phyloP scores from a whole-genome alignment of 2,113 vertebrate species.

The Aphyosemion australe region DNA sequence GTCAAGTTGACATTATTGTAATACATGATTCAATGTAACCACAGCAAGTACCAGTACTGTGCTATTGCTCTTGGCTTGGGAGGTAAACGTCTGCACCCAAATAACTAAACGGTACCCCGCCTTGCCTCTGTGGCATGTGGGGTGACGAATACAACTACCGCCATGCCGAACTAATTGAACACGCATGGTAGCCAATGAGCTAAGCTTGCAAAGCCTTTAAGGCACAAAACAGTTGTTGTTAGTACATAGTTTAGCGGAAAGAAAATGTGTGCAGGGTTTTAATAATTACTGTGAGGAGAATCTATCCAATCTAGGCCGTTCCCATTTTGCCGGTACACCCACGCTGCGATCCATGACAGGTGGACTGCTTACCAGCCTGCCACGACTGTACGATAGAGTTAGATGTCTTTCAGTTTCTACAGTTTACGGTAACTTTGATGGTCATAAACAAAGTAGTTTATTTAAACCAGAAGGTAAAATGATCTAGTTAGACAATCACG shows the following conservation, averaged over 20 bases:
- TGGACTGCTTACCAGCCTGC: neutral
- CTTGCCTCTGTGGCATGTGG: slow-evolving; percentile 48
- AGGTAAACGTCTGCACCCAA: neutral
- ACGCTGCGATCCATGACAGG: neutral
- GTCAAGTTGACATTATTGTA: neutral
- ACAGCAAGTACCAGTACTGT: fast-evolving
- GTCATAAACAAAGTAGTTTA: no score
- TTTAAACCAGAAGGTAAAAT: neutral
- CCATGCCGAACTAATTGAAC: slow-evolving; percentile 22
- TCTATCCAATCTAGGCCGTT: neutral
- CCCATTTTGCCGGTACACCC: neutral
- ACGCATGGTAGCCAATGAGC: slow-evolving; percentile 36
- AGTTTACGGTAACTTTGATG: neutral
- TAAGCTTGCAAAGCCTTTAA: slow-evolving; percentile 20
- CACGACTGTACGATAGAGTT: neutral
- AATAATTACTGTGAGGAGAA: neutral
- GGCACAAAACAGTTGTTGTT: neutral
- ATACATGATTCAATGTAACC: neutral
- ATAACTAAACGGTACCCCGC: slow-evolving; percentile 4
- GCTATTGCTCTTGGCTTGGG: neutral
- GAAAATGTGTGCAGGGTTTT: neutral
- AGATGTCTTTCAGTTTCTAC: neutral
- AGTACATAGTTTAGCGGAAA: neutral
- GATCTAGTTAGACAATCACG: neutral
- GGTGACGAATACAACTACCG: slow-evolving; percentile 43